Evolutionary conservation across 2,113 vertebrate species (phyloP), one percentile per base, ranked within the genome.

Genomic region (Candoia aspera): DNA sequence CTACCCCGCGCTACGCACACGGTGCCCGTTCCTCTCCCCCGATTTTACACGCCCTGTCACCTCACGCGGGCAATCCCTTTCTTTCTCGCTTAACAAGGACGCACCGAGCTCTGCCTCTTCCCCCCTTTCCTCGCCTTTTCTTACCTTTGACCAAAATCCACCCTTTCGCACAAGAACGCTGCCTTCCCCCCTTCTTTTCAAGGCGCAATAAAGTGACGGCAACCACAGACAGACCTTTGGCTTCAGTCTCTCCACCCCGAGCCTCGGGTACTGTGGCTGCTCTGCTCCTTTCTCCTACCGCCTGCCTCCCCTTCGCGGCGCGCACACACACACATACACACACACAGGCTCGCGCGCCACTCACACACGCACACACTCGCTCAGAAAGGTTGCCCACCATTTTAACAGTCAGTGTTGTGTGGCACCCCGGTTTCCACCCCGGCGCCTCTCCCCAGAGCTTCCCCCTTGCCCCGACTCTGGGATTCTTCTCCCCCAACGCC

Each of bases 361-460:
- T 33, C 68, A 73, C n/a, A 73, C 2, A 73, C 64, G 33, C 6
- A 79, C 15, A 73, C 64, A 68, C 64, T n/a, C 62, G 17, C 68
- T 37, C n/a, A 79, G 37, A 79, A 79, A 79, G 68, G 68, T 79
- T 79, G 33, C 57, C 49, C 79, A 86, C 90, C 90, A 86, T 86
- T 91, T 91, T 64, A 91, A 33, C 8, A 49, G 57, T 26, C 53
- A 49, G 4, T n/a, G 79, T 15, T 42, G 53, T 79, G 8, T 42
- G 89, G 64, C 62, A 37, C 54, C 37, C 83, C n/a, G 33, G 42
- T 46, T 86, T 62, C 46, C 83, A 15, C 46, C 59, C 33, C 55
- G 12, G 8, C 17, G 73, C 29, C 26, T 19, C 33, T 46, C 33
- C 9, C 10, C 54, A 37, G 55, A 57, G 37, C 55, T 21, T 87